Conservation (phyloP, 2,888 invertebrate genomes). For the Papilio elwesi region DNA sequence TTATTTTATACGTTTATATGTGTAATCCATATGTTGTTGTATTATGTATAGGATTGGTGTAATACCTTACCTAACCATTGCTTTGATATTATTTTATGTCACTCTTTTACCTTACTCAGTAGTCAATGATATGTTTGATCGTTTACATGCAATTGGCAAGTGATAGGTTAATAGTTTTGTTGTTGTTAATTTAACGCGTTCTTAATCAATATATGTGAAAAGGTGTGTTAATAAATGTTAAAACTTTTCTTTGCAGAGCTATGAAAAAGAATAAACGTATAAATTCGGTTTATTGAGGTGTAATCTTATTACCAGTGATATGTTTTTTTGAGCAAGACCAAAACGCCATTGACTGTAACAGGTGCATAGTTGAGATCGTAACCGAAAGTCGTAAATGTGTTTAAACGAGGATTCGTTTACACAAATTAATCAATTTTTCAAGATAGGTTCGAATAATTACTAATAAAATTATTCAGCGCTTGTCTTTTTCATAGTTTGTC, state of each 20-base stretch:
- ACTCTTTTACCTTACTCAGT: too few species aligned
- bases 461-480: too few species aligned
- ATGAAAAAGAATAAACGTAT: not conserved
- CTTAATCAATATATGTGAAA: not conserved
- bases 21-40: too few species aligned
- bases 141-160: too few species aligned
- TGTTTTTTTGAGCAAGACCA: not conserved
- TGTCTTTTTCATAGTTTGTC: too few species aligned
- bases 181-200: not conserved
- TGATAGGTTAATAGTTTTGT: too few species aligned
- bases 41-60: too few species aligned
- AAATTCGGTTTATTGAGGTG: constrained; percentile 6
- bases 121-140: too few species aligned
- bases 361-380: constrained; percentile 15
- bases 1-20: too few species aligned
- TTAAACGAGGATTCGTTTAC: constrained; percentile 19
- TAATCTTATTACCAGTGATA: not conserved
- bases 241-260: not conserved
- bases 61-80: too few species aligned
- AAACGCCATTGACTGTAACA: constrained; percentile 7
- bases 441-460: not conserved
- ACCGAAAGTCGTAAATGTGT: constrained; percentile 23
- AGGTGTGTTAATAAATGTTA: not conserved
- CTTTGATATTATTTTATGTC: too few species aligned
- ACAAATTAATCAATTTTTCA: not conserved